Evolutionary conservation across 2,888 invertebrate species (phyloP), one percentile per base, ranked within the genome.

Genomic region (Monoplex corrugatus): DNA sequence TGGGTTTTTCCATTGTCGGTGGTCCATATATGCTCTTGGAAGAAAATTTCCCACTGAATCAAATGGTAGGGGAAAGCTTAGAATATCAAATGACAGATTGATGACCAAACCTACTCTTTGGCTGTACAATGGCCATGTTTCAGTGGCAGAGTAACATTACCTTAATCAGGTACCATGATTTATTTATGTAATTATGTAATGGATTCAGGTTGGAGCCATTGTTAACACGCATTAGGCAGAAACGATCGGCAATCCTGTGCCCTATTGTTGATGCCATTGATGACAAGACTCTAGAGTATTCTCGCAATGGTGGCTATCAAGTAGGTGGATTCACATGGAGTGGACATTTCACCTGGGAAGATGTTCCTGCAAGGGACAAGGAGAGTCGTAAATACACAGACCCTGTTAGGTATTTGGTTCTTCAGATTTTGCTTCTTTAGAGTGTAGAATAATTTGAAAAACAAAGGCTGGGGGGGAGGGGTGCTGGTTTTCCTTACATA

Each of bases 261-360:
- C 99, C 99, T 82, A 98, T 98, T 93, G 99, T 99, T 92, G 99
- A 99, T 96, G 98, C 98, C 88, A 98, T 99, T 93, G 98, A 98
- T 95, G 97, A 98, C 90, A 97, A 97, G 92, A 97, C 97, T 87
- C 97, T 98, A 87, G 88, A 90, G 63, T 95, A 94, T 89, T 90
- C 89, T 43, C 89, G 89, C 19, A 91, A 92, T 68, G 92, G 92
- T 10, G 93, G 94, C 28, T 91, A 92, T 87, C 91, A 93, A 8
- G 93, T 95, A 35, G 96, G 96, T 1, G 95, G 95, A 6, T 96
- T 96, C 93, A 95, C 95, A 75, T 96, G 96, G 96, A 94, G 95
- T 90, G 98, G 98, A 0, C 98, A 98, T 96, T 99, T 99, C 96
- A 98, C 98, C 2, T 99, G 98, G 98, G 88, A 92, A 40, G 89